Base-by-base conservation (phyloP, 2,113 vertebrate species). In the Nothobranchius furzeri region DNA sequence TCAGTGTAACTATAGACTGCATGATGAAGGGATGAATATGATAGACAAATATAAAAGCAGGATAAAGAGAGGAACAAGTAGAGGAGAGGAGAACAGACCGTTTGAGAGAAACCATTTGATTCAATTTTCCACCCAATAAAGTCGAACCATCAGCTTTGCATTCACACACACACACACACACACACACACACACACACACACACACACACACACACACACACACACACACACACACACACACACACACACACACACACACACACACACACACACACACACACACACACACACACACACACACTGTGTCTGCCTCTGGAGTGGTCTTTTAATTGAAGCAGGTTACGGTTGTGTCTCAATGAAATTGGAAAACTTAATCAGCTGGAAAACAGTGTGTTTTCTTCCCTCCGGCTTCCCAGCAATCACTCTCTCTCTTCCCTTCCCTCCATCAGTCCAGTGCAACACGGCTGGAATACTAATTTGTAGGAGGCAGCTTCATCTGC, bases 51-150 rank as follows among this genome's bases (percentile, higher is more conserved):
- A 47, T 11, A 9, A 37, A 40, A 11, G 48, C 50, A 49, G 20
- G 12, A 61, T 30, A 66, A 45, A 60, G 63, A 37, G 10, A 49
- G 53, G 50, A 55, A 73, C 51, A 60, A 64, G 48, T 56, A 11
- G 68, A 77, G 47, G 53, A 76, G 74, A 79, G 25, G 50, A 76
- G 68, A 84, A 78, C 79, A 83, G 87, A 88, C 89, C 94, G 95
- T 95, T 96, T 95, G 95, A 96, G 95, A 94, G 94, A 96, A 95
- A 96, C 96, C 95, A 97, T 98, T 97, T 96, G 95, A 98, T 98
- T 98, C 96, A 98, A 98, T 98, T 98, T 98, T 97, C 96, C 96
- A 95, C 93, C 96, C 97, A 95, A 98, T 98, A 98, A 98, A 98
- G 95, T 94, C 70, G 95, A 96, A 93, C 94, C 94, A 96, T 96